Evolutionary conservation across 2,888 invertebrate genomes (phyloP).

Genomic region (Ichneumoninae sp.): DNA sequence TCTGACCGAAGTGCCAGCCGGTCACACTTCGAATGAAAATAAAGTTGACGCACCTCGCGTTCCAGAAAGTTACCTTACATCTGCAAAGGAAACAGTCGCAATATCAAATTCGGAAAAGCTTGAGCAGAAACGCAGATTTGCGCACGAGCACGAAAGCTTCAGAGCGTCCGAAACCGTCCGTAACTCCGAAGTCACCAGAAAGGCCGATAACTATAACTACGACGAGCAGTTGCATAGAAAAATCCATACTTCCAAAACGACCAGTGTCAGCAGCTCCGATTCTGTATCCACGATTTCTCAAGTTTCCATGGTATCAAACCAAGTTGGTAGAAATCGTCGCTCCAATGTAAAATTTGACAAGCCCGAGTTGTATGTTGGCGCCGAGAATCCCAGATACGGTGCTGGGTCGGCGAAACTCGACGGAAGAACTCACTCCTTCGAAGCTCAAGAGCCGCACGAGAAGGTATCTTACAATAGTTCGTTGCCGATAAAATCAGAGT

Average conservation of each 20-base stretch:
- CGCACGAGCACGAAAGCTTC: neutral
- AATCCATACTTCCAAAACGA: neutral
- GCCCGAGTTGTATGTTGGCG: neutral
- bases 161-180: conserved; percentile 18
- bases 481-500: neutral
- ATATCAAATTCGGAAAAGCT: neutral
- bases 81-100: neutral
- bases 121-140: neutral
- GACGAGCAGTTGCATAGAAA: neutral
- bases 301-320: neutral
- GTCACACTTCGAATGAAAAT: neutral
- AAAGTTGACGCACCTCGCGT: neutral
- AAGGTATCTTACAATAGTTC: neutral
- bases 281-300: neutral
- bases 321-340: conserved; percentile 3
- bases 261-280: neutral
- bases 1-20: neutral
- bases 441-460: neutral
- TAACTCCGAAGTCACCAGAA: conserved; percentile 26
- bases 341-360: conserved; percentile 40
- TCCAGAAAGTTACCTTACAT: neutral
- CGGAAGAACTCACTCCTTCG: neutral
- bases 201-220: conserved; percentile 22
- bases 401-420: neutral
- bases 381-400: neutral